Evolutionary conservation across 2,888 invertebrate genomes (phyloP).

Genomic region (Diplazon laetatorius): DNA sequence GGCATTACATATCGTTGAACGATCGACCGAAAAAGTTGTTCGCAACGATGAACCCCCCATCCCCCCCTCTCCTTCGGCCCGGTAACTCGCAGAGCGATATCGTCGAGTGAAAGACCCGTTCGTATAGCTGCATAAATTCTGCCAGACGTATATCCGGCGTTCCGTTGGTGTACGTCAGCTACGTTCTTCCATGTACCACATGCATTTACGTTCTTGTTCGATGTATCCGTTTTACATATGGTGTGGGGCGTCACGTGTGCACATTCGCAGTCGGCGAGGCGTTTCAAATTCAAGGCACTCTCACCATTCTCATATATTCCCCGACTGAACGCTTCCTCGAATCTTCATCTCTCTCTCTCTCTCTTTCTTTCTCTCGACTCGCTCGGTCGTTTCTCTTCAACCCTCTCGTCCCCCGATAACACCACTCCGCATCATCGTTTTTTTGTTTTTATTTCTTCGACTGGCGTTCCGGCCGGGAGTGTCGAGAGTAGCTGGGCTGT

Average conservation of each 20-base stretch:
- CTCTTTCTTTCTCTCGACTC: not conserved
- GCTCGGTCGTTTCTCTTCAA: not conserved
- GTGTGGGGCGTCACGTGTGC: constrained; percentile 43
- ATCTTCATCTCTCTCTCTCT: constrained; percentile 1
- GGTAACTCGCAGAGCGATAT: constrained; percentile 1
- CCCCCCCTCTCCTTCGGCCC: no score
- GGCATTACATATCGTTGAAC: no score
- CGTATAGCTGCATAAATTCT: not conserved
- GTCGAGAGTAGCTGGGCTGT: not conserved
- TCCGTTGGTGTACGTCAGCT: no score
- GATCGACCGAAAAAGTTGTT: no score
- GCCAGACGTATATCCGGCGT: no score
- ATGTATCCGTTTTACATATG: constrained; percentile 55
- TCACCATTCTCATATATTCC: constrained; percentile 44
- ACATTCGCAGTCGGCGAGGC: constrained; percentile 58
- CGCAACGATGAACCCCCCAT: no score
- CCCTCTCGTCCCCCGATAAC: not conserved
- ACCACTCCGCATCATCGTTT: not conserved
- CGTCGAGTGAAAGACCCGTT: constrained; percentile 19
- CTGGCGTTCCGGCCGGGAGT: not conserved
- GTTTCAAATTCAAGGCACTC: constrained; percentile 49
- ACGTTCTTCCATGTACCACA: constrained; percentile 22
- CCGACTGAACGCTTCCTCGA: constrained; percentile 14
- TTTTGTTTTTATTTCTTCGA: not conserved
- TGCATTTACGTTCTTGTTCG: constrained; percentile 43